Evolutionary conservation across 2,113 vertebrate genomes (phyloP).

Genomic region (Mesoclemmys tuberculata): DNA sequence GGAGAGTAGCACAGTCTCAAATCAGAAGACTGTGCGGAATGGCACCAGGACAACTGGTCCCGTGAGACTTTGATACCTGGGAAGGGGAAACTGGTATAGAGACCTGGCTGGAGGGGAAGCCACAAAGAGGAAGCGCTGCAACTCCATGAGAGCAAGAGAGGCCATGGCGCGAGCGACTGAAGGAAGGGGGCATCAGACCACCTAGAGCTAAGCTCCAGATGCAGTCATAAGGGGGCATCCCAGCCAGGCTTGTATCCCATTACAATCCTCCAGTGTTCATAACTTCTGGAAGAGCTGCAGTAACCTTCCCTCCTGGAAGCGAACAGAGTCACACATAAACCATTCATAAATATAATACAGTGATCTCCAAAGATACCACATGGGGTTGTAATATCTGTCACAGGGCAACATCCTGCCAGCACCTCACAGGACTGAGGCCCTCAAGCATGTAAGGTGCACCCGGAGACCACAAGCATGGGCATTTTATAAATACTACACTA

Average conservation of each 20-base stretch:
- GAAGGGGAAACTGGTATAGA: too few relatives aligned
- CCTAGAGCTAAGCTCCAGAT: too few relatives aligned
- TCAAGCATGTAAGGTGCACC: neutral
- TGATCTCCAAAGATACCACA: neutral
- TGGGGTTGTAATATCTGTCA: neutral
- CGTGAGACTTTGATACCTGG: too few relatives aligned
- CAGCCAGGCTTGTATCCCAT: neutral
- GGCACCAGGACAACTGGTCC: too few relatives aligned
- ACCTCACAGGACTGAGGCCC: neutral
- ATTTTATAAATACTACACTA: neutral
- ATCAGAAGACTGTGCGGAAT: too few relatives aligned
- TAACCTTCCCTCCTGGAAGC: neutral
- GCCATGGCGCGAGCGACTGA: too few relatives aligned
- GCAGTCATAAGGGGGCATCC: too few relatives aligned
- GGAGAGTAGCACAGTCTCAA: too few relatives aligned
- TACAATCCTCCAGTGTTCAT: neutral
- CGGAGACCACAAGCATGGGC: neutral
- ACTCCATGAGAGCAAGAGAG: too few relatives aligned
- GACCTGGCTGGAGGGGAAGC: too few relatives aligned
- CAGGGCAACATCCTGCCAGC: neutral
- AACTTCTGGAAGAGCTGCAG: neutral
- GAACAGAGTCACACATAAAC: neutral
- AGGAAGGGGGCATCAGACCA: too few relatives aligned
- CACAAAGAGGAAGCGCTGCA: too few relatives aligned
- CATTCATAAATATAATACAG: neutral